Conservation (phyloP, 2,113 vertebrate genomes). For the Corvus hawaiiensis region DNA sequence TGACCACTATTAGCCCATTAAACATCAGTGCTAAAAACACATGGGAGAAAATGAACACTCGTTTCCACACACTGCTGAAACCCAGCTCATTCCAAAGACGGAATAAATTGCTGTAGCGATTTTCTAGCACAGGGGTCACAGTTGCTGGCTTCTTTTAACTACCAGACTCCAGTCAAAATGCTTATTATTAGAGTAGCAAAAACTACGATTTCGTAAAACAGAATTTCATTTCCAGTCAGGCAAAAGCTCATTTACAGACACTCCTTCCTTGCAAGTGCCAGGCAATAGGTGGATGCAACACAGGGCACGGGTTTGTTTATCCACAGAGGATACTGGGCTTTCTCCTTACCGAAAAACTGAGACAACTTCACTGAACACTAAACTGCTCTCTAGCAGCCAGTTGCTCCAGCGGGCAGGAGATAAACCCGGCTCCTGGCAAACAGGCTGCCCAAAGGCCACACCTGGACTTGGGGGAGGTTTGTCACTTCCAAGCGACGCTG, state of each 20-base stretch:
- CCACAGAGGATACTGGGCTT: background rate
- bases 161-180: background rate
- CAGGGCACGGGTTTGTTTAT: background rate
- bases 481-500: accelerated
- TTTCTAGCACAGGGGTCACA: background rate
- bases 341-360: background rate
- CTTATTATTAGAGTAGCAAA: background rate
- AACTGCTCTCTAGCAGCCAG: background rate
- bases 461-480: background rate
- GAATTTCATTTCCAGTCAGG: background rate
- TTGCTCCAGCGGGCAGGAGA: too few species aligned
- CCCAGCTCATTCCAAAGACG: background rate
- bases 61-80: background rate
- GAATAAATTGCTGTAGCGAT: background rate
- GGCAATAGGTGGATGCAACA: background rate
- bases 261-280: background rate
- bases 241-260: background rate
- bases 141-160: background rate
- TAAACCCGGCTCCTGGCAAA: background rate
- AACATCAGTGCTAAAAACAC: background rate
- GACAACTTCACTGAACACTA: background rate
- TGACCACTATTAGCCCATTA: background rate
- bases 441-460: background rate
- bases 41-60: background rate
- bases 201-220: background rate